These are phyloP conservation scores for Diarsia rubi DNA, from an alignment of 2,888 invertebrate genomes.

Conservation along the genomic window DNA sequence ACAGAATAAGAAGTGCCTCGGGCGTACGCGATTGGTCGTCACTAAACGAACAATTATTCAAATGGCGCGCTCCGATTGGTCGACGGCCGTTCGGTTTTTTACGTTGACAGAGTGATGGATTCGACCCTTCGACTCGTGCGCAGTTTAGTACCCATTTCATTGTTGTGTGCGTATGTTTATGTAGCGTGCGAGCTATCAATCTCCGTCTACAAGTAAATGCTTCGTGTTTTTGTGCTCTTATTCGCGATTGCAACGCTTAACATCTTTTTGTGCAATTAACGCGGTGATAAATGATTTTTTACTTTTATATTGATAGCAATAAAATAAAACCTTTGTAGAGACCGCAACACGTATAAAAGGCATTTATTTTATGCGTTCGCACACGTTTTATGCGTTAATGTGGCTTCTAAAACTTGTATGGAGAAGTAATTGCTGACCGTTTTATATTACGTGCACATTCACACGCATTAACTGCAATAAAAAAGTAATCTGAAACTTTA, in stretches of 20 bases:
- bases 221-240: constrained; percentile 69
- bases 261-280: constrained; percentile 70
- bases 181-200: constrained; percentile 71
- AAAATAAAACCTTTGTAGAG: constrained; percentile 62
- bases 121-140: constrained; percentile 89
- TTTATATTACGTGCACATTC: constrained; percentile 41
- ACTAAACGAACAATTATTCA: constrained; percentile 89
- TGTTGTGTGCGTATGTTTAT: constrained; percentile 78
- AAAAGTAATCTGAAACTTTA: constrained; percentile 23
- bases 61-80: constrained; percentile 85
- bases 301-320: constrained; percentile 62
- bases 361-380: constrained; percentile 60
- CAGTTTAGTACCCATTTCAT: constrained; percentile 76
- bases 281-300: constrained; percentile 63
- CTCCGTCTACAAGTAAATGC: constrained; percentile 76
- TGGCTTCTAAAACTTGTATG: constrained; percentile 64
- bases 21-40: constrained; percentile 85
- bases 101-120: constrained; percentile 88
- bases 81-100: constrained; percentile 82
- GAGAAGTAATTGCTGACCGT: constrained; percentile 40
- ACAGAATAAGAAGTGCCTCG: constrained; percentile 83
- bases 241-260: constrained; percentile 64
- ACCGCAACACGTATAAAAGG: constrained; percentile 60
- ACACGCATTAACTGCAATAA: constrained; percentile 26
- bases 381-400: constrained; percentile 60